Evolutionary conservation across 2,888 invertebrate genomes (phyloP).

Genomic region (Metacarcinus magister): DNA sequence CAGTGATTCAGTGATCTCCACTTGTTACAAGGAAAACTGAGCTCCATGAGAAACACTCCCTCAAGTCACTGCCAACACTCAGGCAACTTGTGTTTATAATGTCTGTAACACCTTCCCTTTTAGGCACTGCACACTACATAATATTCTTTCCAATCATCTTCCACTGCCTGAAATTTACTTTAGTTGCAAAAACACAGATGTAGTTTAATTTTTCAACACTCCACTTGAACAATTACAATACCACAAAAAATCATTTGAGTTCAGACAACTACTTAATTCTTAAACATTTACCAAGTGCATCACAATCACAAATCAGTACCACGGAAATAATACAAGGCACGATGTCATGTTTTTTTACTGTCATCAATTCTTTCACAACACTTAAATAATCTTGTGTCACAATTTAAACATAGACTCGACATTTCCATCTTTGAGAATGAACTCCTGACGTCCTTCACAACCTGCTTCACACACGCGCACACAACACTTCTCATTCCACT

Average conservation of each 20-base stretch:
- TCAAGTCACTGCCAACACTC: background rate
- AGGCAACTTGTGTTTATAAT: background rate
- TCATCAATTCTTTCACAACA: background rate
- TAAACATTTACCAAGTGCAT: background rate
- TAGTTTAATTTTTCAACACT: background rate
- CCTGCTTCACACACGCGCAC: background rate
- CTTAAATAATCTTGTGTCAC: background rate
- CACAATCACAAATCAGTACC: conserved; percentile 29
- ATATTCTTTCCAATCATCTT: background rate
- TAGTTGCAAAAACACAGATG: background rate
- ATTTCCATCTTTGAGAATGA: background rate
- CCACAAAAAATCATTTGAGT: background rate
- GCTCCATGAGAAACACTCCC: background rate
- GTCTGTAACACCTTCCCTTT: background rate
- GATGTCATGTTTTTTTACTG: background rate
- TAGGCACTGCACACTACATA: conserved; percentile 6
- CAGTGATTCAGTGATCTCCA: background rate
- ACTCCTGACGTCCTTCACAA: background rate
- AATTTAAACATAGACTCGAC: background rate
- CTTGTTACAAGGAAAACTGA: background rate
- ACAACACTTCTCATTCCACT: background rate
- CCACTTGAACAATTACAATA: background rate
- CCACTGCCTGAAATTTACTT: background rate
- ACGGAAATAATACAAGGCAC: conserved; percentile 29
- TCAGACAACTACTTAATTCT: background rate